Evolutionary conservation across 2,113 vertebrate genomes (phyloP), one percentile per base, ranked within the genome.

Genomic region (Channa argus): DNA sequence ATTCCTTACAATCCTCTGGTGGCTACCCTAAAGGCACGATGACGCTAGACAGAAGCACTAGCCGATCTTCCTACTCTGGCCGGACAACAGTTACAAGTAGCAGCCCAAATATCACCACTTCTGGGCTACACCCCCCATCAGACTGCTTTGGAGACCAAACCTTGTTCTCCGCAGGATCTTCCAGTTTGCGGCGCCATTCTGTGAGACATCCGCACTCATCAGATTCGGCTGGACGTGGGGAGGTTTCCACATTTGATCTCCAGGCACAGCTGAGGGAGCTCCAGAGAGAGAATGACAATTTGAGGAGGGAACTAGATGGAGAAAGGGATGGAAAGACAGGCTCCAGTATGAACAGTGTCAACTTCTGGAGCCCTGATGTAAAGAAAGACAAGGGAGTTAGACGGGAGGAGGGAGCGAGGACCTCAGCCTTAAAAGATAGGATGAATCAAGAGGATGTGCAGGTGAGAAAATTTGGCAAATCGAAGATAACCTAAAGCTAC

Each of bases 1-100:
- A 98, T 53, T 93, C 94, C 4, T 92, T 97, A 58, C 96, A 95
- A 70, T 94, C 95, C 34, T 96, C 96, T 11, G 93, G 95, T 11
- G 92, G 95, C 58, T 98, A 95, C 84, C 97, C 96, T 53, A 98
- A 97, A 94, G 96, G 96, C 82, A 98, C 96, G 53, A 97, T 98
- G 96, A 98, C 96, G 66, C 93, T 98, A 65, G 98, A 97, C 83
- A 94, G 97, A 87, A 95, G 95, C 89, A 96, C 96, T 44, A 96
- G 95, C 68, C 91, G 96, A 84, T 95, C 95, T 78, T 92, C 96
- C 11, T 95, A 97, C 65, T 94, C 95, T 54, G 94, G 95, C 58
- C 92, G 96, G 5, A 93, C 95, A 70, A 96, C 95, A 49, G 95
- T 95, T 65, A 96, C 93, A 93, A 96, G 97, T 44, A 99, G 98